These are phyloP conservation scores for Saccostrea cuccullata DNA, from an alignment of 1,140 invertebrate genomes.

Conservation along the genomic window DNA sequence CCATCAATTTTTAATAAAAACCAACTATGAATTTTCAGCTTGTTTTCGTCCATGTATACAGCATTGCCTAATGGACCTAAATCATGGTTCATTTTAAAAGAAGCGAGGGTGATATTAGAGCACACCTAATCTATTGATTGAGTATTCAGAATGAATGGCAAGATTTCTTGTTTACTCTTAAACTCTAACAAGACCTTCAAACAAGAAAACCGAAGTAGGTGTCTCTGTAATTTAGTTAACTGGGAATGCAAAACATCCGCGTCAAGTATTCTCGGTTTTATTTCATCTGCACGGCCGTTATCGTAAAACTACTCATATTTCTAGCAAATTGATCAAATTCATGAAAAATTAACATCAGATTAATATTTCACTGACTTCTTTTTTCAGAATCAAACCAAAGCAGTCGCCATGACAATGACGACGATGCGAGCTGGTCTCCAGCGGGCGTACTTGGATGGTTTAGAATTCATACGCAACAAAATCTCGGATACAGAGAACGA, in stretches of 20 bases:
- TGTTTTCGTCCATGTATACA: neutral
- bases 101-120: neutral
- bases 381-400: conserved; percentile 49
- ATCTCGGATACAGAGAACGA: conserved; percentile 66
- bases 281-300: neutral
- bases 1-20: neutral
- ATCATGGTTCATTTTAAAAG: neutral
- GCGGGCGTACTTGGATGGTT: conserved; percentile 71
- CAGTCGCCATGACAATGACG: conserved; percentile 55
- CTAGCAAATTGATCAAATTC: neutral
- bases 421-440: conserved; percentile 66
- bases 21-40: neutral
- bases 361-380: neutral
- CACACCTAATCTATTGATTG: conserved; percentile 10
- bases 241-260: neutral
- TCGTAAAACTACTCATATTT: neutral
- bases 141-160: neutral
- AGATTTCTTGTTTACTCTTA: neutral
- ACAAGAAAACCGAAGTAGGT: neutral
- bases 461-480: conserved; percentile 69
- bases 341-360: neutral
- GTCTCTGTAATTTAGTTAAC: neutral
- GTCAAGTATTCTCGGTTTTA: neutral
- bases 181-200: neutral
- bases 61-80: neutral